Percentiles rank a stretch among this genome's conserved stretches.
Conservation (phyloP, 2,888 invertebrate genomes). For the Embidobia sp. region DNA sequence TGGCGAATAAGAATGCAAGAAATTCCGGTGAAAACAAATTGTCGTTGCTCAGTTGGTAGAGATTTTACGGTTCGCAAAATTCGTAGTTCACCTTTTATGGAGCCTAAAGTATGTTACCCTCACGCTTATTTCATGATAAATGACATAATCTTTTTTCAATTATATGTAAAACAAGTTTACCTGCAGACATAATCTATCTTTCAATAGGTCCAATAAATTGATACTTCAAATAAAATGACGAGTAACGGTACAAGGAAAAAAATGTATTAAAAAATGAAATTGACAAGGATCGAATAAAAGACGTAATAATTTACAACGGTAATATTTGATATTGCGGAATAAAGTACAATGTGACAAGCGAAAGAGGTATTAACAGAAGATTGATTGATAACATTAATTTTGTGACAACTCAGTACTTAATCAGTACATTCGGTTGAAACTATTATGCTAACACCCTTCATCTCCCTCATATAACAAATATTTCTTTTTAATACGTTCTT, state of each 20-base stretch:
- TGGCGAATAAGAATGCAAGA: slow-evolving; percentile 71
- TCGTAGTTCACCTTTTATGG: slow-evolving; percentile 1
- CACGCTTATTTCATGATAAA: slow-evolving; percentile 1
- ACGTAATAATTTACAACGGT: slow-evolving; percentile 36
- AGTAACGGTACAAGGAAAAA: slow-evolving; percentile 24
- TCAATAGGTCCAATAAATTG: slow-evolving; percentile 20
- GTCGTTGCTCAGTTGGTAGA: slow-evolving; percentile 52
- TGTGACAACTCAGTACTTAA: slow-evolving; percentile 72
- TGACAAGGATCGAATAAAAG: slow-evolving; percentile 22
- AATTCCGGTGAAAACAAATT: slow-evolving; percentile 74
- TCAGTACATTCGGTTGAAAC: too few species aligned
- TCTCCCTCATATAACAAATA: too few species aligned
- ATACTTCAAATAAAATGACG: slow-evolving; percentile 28
- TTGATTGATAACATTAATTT: slow-evolving; percentile 70
- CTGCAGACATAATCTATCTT: slow-evolving; percentile 17
- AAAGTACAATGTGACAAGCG: slow-evolving; percentile 16
- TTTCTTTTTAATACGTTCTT: too few species aligned
- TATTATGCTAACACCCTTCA: too few species aligned
- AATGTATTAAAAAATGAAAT: not conserved
- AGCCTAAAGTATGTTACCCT: slow-evolving; percentile 28
- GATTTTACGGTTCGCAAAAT: slow-evolving; percentile 36
- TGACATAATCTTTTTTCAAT: slow-evolving; percentile 1
- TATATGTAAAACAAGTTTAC: slow-evolving; percentile 21
- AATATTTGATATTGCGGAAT: slow-evolving; percentile 43
- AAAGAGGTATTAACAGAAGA: slow-evolving; percentile 67